These are phyloP conservation scores for Ariolimax columbianus DNA, from an alignment of 2,888 invertebrate genomes.

Conservation along the genomic window DNA sequence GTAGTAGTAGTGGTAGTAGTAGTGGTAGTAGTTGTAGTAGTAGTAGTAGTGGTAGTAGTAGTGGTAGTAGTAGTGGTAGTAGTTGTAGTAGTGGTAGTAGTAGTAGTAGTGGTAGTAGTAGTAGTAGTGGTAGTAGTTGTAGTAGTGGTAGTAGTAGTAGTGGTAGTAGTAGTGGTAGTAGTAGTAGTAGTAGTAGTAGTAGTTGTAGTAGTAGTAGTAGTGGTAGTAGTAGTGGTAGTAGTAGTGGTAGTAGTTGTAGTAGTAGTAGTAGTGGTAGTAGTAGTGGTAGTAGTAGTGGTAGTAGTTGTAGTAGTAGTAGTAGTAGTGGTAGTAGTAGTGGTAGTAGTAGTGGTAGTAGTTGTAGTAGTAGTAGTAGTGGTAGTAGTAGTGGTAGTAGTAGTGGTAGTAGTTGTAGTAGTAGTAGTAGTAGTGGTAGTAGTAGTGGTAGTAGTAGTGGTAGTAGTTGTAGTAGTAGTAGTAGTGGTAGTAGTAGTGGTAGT, in stretches of 20 bases:
- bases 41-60: neutral
- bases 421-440: neutral
- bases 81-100: neutral
- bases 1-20: neutral
- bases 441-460: conserved; percentile 21
- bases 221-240: too few species aligned
- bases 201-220: too few species aligned
- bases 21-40: neutral
- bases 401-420: conserved; percentile 23
- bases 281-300: too few species aligned
- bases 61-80: neutral
- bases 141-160: too few species aligned
- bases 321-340: conserved; percentile 11
- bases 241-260: too few species aligned
- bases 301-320: conserved; percentile 22
- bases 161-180: too few species aligned
- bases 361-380: neutral
- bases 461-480: conserved; percentile 13
- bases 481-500: conserved; percentile 25
- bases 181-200: too few species aligned
- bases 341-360: conserved; percentile 15
- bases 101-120: too few species aligned
- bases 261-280: too few species aligned
- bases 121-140: too few species aligned
- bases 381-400: conserved; percentile 14